Base-by-base conservation (phyloP, 2,888 invertebrate species). In the Torymus aiolomorphi region DNA sequence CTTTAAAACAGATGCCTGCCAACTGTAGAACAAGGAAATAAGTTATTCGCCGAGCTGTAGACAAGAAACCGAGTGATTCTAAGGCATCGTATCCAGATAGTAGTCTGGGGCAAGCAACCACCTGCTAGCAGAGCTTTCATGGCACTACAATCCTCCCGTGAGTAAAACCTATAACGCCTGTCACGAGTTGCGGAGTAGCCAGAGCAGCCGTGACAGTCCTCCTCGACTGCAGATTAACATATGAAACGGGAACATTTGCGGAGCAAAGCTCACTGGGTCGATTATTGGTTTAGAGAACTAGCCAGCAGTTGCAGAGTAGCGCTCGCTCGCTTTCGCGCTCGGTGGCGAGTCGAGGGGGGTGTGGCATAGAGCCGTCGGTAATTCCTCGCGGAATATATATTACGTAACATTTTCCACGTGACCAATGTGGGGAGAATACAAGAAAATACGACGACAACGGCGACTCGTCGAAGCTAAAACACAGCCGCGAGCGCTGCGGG, bases 341-440 rank as follows among this genome's bases (percentile, higher is more conserved):
- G 24, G 8, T 13, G n/a, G 1, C 49, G 74, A 42, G 42, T 10
- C 8, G 42, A 42, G 42, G 76, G 76, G 76, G 76, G 76, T 76
- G 76, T 76, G 76, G 74, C 74, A 52, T 42, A 12, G n/a, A 20
- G 62, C 62, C 51, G 51, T 18, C 16, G n/a, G 56, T 63, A 57
- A 76, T 66, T 73, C 62, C 76, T 80, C 76, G 72, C 52, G 62
- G 66, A 76, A 57, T 42, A 16, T 5, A 76, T 80, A 42, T 42
- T 42, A 42, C 42, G 42, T 80, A 69, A 61, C 59, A 61, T 71
- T 66, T 72, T 80, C 76, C 80, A 80, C 80, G 80, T 80, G 80
- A 80, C 80, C 42, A 24, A 12, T 24, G 14, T 24, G n/a, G 54
- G 14, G 16, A 73, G 52, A 52, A 51, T 59, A 54, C 54, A 49